These are phyloP conservation scores for Anas flavirostris DNA, from an alignment of 2,797 vertebrate species.

Conservation along the genomic window DNA sequence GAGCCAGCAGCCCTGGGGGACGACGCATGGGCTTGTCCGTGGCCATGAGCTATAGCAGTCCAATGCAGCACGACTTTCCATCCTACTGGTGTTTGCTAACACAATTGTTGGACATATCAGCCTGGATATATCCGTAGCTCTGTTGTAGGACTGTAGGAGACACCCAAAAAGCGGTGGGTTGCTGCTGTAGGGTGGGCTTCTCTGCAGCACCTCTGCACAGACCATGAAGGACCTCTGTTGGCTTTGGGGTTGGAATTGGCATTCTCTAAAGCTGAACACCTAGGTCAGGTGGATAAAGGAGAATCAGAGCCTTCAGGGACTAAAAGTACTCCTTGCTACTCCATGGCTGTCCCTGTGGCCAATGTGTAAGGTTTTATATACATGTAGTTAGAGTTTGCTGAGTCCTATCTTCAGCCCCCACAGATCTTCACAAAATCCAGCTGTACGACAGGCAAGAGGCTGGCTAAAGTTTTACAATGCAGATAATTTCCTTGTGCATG, in stretches of 20 bases:
- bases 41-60: not conserved
- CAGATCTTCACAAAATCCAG: not conserved
- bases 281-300: not conserved
- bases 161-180: rapidly evolving
- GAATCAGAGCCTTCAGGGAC: not conserved
- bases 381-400: rapidly evolving
- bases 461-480: not conserved
- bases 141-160: not conserved
- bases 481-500: not conserved
- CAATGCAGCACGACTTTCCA: not conserved
- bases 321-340: not conserved
- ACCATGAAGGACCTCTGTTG: rapidly evolving
- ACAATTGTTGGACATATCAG: not conserved
- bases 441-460: not conserved
- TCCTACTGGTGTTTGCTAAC: not conserved
- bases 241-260: not conserved
- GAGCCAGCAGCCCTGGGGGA: not conserved
- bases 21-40: not conserved
- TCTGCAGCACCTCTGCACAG: not conserved
- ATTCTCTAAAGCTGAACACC: not conserved
- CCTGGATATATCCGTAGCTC: not conserved
- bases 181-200: not conserved
- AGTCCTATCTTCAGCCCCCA: not conserved
- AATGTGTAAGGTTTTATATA: not conserved
- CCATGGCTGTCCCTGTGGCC: not conserved